phyloP scores from a whole-genome alignment of 2,888 invertebrate genomes.

The Epistrophe eligans region DNA sequence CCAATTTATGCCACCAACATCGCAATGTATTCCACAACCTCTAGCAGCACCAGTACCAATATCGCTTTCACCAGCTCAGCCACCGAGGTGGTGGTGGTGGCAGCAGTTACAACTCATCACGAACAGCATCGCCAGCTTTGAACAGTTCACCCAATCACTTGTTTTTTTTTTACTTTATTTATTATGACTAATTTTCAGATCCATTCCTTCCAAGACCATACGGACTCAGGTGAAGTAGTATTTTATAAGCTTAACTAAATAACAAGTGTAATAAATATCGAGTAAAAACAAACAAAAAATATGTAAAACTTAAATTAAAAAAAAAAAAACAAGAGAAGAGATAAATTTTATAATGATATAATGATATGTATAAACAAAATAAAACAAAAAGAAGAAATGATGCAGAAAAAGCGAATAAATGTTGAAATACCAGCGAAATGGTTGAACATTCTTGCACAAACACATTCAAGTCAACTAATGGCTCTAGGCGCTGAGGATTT shows the following conservation, averaged over 20 bases:
- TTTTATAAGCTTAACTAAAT: conserved; percentile 79
- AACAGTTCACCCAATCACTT: conserved; percentile 75
- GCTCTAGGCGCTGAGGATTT: conserved; percentile 82
- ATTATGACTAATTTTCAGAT: conserved; percentile 85
- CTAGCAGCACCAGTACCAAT: conserved; percentile 19
- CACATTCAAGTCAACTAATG: conserved; percentile 83
- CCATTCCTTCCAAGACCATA: conserved; percentile 97
- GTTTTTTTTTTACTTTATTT: too few relatives aligned
- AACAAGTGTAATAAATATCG: conserved; percentile 67
- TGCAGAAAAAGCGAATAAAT: conserved; percentile 86
- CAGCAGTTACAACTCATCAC: conserved; percentile 81
- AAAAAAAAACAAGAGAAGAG: conserved; percentile 45
- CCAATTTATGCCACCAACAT: conserved; percentile 78
- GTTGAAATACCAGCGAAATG: conserved; percentile 81
- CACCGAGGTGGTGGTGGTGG: conserved; percentile 78
- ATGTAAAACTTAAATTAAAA: conserved; percentile 35
- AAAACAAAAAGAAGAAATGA: conserved; percentile 76
- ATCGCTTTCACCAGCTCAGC: conserved; percentile 50
- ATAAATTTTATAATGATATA: conserved; percentile 35
- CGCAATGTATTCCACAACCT: conserved; percentile 36
- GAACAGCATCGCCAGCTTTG: conserved; percentile 82
- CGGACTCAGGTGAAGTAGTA: conserved; percentile 94
- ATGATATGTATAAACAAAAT: conserved; percentile 29
- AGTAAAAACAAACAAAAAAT: conserved; percentile 43
- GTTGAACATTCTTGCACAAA: conserved; percentile 80